phyloP scores from a whole-genome alignment of 64 coral and sea anemone genomes.

The Porites australiensis region DNA sequence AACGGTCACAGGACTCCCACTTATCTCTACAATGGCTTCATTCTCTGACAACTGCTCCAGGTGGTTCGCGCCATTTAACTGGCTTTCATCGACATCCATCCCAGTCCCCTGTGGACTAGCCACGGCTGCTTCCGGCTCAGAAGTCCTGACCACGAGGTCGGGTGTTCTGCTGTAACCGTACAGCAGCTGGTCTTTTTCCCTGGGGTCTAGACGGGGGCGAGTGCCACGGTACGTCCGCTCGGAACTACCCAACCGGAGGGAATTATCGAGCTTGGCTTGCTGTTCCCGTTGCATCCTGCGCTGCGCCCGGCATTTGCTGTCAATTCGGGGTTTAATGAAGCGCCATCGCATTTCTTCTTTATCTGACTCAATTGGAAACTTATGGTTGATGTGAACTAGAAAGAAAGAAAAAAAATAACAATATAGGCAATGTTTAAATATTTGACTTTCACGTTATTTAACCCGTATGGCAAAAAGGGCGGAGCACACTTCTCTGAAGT shows the following conservation, averaged over 20 bases:
- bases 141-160: not conserved
- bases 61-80: constrained; percentile 21
- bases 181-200: constrained; percentile 69
- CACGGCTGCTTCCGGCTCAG: not conserved
- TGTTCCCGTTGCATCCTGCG: constrained; percentile 86
- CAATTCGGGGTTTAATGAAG: constrained; percentile 90
- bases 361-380: constrained; percentile 88
- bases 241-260: not conserved
- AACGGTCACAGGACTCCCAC: constrained; percentile 15
- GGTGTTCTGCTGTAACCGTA: constrained; percentile 66
- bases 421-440: not conserved
- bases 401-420: not conserved
- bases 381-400: constrained; percentile 90
- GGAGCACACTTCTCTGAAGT: too few species aligned
- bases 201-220: constrained; percentile 62
- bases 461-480: too few species aligned
- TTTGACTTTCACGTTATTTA: not conserved
- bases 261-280: constrained; percentile 38
- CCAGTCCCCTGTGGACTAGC: constrained; percentile 33
- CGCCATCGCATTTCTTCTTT: constrained; percentile 93
- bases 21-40: constrained; percentile 47
- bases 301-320: constrained; percentile 94
- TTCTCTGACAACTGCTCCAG: constrained; percentile 59
- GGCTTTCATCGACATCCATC: constrained; percentile 10
- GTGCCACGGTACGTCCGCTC: constrained; percentile 16